A percentile compares a stretch with the other conserved stretches of the same genome.
These are phyloP conservation scores for Stratiomys singularior DNA, from an alignment of 2,888 invertebrate species.

Conservation along the genomic window DNA sequence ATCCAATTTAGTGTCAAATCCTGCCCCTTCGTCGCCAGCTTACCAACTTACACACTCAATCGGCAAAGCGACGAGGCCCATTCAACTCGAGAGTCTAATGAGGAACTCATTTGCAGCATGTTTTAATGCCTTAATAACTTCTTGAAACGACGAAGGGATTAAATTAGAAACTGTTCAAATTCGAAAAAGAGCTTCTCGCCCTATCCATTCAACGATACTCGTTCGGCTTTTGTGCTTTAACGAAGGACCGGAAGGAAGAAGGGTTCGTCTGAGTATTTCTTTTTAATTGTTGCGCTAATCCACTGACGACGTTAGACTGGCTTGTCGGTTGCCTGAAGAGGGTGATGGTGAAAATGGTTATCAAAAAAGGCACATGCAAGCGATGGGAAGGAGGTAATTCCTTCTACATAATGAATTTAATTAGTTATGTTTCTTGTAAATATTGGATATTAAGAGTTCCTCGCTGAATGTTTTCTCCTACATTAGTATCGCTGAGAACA, in stretches of 20 bases:
- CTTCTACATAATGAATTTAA: conserved; percentile 17
- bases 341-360: not conserved
- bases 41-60: conserved; percentile 20
- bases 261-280: conserved; percentile 30
- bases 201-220: not conserved
- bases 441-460: conserved; percentile 4
- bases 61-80: not conserved
- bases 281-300: conserved; percentile 43
- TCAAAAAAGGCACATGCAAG: not conserved
- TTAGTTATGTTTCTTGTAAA: conserved; percentile 27
- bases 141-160: conserved; percentile 43
- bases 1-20: conserved; percentile 46
- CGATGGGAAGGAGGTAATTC: not conserved
- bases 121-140: conserved; percentile 46
- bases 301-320: conserved; percentile 18
- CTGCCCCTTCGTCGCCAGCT: conserved; percentile 43
- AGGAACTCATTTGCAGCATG: conserved; percentile 46
- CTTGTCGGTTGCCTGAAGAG: no score
- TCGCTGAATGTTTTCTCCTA: not conserved
- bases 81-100: conserved; percentile 26
- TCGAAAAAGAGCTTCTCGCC: conserved; percentile 40
- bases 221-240: not conserved
- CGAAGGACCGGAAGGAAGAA: conserved; percentile 8
- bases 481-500: not conserved
- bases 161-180: conserved; percentile 44